Evolutionary conservation across 2,113 vertebrate species (phyloP), one percentile per base, ranked within the genome.

Genomic region (Dissostichus mawsoni): DNA sequence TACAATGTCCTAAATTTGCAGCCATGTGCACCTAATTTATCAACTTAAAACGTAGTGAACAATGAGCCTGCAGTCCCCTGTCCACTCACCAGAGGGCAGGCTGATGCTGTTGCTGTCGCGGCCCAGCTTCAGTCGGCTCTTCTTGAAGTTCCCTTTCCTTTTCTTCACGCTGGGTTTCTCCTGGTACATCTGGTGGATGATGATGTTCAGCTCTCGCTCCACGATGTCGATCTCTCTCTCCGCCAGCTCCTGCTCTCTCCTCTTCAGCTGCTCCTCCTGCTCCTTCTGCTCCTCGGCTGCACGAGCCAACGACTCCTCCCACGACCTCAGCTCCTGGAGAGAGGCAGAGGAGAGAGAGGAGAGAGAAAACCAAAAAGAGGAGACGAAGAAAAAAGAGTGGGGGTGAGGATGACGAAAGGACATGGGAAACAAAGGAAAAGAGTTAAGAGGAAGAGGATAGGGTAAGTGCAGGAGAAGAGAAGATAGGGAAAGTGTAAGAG

Each of bases 161-260:
- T 95, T 97, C 89, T 96, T 96, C 64, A 97, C 96, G 0, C 95
- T 89, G 47, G 97, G 97, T 70, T 96, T 96, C 91, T 97, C 97
- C 93, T 97, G 96, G 92, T 96, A 96, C 95, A 98, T 95, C 85
- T 98, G 97, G 83, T 96, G 94, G 94, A 98, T 97, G 87, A 98
- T 96, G 90, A 98, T 96, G 93, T 96, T 96, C 73, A 98, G 94
- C 89, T 97, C 97, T 0, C 96, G 94, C 86, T 97, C 96, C 80
- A 97, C 97, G 0, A 98, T 97, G 94, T 97, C 97, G 14, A 97
- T 96, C 94, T 98, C 96, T 0, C 97, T 93, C 90, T 97, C 96
- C 0, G 96, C 96, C 91, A 97, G 90, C 91, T 98, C 97, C 91
- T 97, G 96, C 92, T 97, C 97, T 0, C 96, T 90, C 74, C 95